phyloP scores from a whole-genome alignment of 2,797 vertebrate genomes.

The Cetoscarus ocellatus region DNA sequence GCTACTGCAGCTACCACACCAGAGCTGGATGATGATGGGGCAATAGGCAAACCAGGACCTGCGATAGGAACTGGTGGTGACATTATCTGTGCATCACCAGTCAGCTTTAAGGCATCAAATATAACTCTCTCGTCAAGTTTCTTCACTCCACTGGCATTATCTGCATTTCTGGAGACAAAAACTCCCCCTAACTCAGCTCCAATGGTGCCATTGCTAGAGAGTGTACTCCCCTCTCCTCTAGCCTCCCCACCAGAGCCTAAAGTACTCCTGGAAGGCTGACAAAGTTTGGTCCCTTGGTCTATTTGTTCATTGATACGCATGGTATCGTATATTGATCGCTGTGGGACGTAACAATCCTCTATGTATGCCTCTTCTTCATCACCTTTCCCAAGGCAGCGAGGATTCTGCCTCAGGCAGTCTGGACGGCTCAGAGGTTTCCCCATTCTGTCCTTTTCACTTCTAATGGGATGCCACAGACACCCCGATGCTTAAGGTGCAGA shows the following conservation, averaged over 20 bases:
- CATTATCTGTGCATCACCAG: conserved; percentile 91
- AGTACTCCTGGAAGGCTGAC: conserved; percentile 94
- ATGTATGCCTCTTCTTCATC: conserved; percentile 98
- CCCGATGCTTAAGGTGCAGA: conserved; percentile 42
- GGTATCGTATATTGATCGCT: conserved; percentile 97
- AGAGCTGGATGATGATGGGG: conserved; percentile 77
- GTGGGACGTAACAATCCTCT: conserved; percentile 98
- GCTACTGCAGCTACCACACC: conserved; percentile 82
- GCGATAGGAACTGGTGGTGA: conserved; percentile 83
- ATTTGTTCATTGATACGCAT: conserved; percentile 99
- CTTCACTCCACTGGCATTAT: conserved; percentile 83
- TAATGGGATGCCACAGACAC: conserved; percentile 50
- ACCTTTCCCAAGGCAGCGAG: conserved; percentile 95
- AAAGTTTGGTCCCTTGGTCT: conserved; percentile 95
- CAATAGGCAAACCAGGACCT: conserved; percentile 74
- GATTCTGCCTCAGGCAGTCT: conserved; percentile 97
- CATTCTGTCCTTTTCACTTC: conserved; percentile 81
- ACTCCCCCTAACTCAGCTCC: conserved; percentile 86
- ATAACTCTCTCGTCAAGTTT: conserved; percentile 96
- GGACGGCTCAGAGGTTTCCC: conserved; percentile 98
- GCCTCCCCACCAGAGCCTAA: conserved; percentile 87
- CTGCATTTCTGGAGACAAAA: conserved; percentile 85
- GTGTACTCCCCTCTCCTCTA: conserved; percentile 89
- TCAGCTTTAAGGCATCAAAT: conserved; percentile 96
- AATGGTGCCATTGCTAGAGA: conserved; percentile 96